These are phyloP conservation scores for Pterocles orientalis DNA, from an alignment of 2,113 vertebrate genomes.

Conservation along the genomic window DNA sequence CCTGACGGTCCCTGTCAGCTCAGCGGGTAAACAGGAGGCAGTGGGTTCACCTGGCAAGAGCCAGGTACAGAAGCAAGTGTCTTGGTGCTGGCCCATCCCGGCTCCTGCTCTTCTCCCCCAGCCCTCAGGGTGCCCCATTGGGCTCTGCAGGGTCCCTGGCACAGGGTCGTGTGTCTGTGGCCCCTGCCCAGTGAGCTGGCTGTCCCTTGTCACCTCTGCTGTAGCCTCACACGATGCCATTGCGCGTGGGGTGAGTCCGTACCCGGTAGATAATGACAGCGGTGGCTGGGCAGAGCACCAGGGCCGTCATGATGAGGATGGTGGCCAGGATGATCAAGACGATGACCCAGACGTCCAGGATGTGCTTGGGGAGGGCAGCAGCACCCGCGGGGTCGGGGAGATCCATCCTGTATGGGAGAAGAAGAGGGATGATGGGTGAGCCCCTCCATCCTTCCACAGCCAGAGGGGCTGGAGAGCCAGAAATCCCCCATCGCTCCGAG, in stretches of 20 bases:
- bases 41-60: rapidly evolving
- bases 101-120: neutral
- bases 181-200: neutral
- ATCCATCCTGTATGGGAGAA: constrained; percentile 67
- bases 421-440: neutral
- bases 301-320: constrained; percentile 79
- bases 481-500: rapidly evolving
- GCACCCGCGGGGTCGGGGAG: neutral
- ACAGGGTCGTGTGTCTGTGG: neutral
- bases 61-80: neutral
- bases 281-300: constrained; percentile 78
- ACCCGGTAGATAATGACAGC: constrained; percentile 80
- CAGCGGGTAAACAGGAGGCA: neutral
- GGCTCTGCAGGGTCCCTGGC: neutral
- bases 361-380: constrained; percentile 70
- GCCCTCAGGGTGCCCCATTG: rapidly evolving
- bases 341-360: constrained; percentile 84
- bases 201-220: rapidly evolving
- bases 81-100: rapidly evolving
- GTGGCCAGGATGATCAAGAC: constrained; percentile 82
- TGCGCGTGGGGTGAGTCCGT: constrained; percentile 74
- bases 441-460: neutral
- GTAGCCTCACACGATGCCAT: constrained; percentile 57
- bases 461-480: neutral
- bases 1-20: rapidly evolving